These are phyloP conservation scores for Cygnus olor DNA, from an alignment of 2,797 vertebrate genomes.

Conservation along the genomic window DNA sequence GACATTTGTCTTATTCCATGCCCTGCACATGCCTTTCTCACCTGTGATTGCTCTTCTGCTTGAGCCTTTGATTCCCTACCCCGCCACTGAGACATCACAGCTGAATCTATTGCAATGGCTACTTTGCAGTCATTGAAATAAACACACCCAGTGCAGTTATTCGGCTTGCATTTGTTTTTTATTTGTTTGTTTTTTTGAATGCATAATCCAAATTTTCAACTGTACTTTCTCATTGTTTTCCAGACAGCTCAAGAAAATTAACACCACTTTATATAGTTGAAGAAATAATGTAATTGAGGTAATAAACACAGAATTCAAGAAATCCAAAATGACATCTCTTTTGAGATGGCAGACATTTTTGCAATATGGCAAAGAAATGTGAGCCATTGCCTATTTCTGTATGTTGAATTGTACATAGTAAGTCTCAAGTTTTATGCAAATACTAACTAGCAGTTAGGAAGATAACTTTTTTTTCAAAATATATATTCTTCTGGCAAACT, in stretches of 20 bases:
- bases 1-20: neutral
- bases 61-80: neutral
- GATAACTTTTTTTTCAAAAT: neutral
- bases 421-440: neutral
- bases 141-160: neutral
- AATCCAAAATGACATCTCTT: neutral
- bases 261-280: neutral
- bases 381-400: neutral
- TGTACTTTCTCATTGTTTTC: constrained; percentile 9
- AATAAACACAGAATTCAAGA: neutral
- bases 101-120: neutral
- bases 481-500: neutral
- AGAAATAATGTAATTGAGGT: neutral
- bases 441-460: neutral
- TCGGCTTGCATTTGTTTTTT: neutral
- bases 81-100: neutral
- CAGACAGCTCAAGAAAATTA: neutral
- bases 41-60: neutral
- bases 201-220: neutral
- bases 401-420: neutral
- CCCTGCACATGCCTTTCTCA: neutral
- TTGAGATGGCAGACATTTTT: neutral
- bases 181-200: neutral
- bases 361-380: neutral
- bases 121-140: neutral